These are phyloP conservation scores for cattle (Bos taurus) DNA, from an alignment of 2,113 vertebrate species.

Conservation along the genomic window ARS-UCD2.0 NC_037354.1:19696001-19696500, in stretches of 20 bases:
- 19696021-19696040: background rate
- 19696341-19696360: fast-evolving
- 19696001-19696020: background rate
- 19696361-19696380: background rate
- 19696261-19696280: background rate
- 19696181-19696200: background rate
- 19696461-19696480: background rate
- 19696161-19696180: background rate
- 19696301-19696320: fast-evolving
- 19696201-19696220: background rate
- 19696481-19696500: background rate
- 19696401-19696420: background rate
- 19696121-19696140: background rate
- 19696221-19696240: background rate
- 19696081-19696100: background rate
- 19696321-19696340: fast-evolving
- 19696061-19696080: background rate
- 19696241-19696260: background rate
- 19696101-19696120: background rate
- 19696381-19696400: background rate
- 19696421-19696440: background rate
- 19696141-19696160: background rate
- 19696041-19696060: background rate
- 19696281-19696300: background rate
- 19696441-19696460: background rate